Evolutionary conservation across 2,888 invertebrate species (phyloP).

Genomic region (Tethea ocularis): DNA sequence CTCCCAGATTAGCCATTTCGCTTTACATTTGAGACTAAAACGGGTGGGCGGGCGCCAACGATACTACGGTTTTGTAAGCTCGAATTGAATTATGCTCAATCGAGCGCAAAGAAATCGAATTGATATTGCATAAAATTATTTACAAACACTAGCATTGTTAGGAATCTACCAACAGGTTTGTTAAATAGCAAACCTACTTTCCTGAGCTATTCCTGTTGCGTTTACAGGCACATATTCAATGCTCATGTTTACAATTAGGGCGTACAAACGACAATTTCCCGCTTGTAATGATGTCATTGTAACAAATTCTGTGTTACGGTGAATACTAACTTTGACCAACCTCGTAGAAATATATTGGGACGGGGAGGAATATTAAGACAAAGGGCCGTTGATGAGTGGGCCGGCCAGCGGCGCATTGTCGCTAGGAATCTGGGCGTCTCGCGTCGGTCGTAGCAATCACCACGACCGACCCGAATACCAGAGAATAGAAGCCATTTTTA

Average conservation of each 20-base stretch:
- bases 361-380: constrained; percentile 48
- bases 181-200: neutral
- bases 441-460: constrained; percentile 67
- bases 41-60: neutral
- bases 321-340: constrained; percentile 7
- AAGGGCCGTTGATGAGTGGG: constrained; percentile 56
- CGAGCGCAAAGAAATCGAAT: no score
- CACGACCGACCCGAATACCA: constrained; percentile 69
- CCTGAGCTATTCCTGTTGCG: neutral
- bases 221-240: constrained; percentile 1
- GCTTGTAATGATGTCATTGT: constrained; percentile 1
- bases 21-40: neutral
- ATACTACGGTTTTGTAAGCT: neutral
- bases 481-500: constrained; percentile 44
- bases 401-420: constrained; percentile 58
- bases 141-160: neutral
- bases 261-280: neutral
- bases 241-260: neutral
- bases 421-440: constrained; percentile 53
- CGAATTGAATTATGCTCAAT: neutral
- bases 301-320: neutral
- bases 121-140: no score
- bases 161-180: neutral
- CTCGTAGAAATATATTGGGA: constrained; percentile 9
- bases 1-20: constrained; percentile 17